A percentile compares a stretch with the other conserved stretches of the same genome.
Conservation (phyloP, 2,113 vertebrate species). For the Cololabis saira region DNA sequence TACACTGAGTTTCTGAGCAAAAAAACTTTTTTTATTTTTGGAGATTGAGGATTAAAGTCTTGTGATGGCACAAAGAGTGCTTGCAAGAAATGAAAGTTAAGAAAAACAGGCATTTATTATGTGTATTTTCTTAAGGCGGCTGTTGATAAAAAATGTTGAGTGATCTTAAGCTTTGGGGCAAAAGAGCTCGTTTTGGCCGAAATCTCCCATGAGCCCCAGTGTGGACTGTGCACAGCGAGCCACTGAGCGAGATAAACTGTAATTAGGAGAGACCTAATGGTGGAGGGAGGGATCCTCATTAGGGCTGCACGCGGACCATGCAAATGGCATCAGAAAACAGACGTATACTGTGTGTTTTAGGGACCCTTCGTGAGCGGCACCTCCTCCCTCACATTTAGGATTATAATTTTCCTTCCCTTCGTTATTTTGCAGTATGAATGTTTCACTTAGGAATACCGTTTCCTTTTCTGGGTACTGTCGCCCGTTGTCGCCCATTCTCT, state of each 20-base stretch:
- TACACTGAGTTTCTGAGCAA: no score
- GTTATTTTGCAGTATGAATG: no score
- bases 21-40: no score
- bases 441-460: no score
- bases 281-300: conserved; percentile 58
- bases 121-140: neutral
- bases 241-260: conserved; percentile 51
- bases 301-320: conserved; percentile 58
- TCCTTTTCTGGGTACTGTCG: no score
- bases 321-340: conserved; percentile 33
- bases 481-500: no score
- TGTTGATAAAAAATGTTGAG: conserved; percentile 23
- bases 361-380: neutral
- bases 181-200: conserved; percentile 29
- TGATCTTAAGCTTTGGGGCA: conserved; percentile 14
- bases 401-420: no score
- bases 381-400: neutral
- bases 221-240: conserved; percentile 10
- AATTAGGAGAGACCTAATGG: conserved; percentile 62
- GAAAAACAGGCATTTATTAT: neutral
- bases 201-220: conserved; percentile 47
- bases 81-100: neutral
- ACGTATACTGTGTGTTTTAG: neutral
- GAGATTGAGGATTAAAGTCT: no score
- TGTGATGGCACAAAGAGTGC: no score